A percentile compares a stretch with the other conserved stretches of the same genome.
These are phyloP conservation scores for Danio rerio DNA, from an alignment of 2,113 vertebrate species.

Conservation along the genomic window DNA sequence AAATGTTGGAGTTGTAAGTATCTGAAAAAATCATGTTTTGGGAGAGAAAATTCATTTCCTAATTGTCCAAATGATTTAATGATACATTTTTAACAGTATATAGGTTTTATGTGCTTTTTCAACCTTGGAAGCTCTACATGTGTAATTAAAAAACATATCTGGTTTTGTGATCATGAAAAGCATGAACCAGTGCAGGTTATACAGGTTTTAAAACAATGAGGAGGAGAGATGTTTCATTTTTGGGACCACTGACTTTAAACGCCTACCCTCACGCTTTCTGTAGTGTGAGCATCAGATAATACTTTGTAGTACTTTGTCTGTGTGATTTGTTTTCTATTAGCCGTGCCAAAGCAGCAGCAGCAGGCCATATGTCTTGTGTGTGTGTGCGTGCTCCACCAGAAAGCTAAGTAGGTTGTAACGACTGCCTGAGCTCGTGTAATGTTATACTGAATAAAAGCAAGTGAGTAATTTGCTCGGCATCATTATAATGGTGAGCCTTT, in stretches of 20 bases:
- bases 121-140: not conserved
- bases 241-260: not conserved
- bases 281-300: slow-evolving; percentile 5
- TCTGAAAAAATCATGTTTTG: too few species aligned
- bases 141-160: not conserved
- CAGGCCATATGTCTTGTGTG: slow-evolving; percentile 8
- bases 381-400: slow-evolving; percentile 11
- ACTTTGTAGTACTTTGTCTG: slow-evolving; percentile 5
- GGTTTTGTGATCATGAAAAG: not conserved
- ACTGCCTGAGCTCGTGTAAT: not conserved
- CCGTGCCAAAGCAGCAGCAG: slow-evolving; percentile 24
- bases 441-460: not conserved
- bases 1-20: too few species aligned
- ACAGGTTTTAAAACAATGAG: not conserved
- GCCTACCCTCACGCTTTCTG: slow-evolving; percentile 8
- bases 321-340: slow-evolving; percentile 32
- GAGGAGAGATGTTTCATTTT: not conserved
- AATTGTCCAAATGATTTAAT: too few species aligned
- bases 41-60: too few species aligned
- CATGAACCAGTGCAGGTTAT: not conserved
- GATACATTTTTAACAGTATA: too few species aligned
- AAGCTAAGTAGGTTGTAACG: not conserved
- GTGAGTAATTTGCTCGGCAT: not conserved
- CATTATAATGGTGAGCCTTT: not conserved
- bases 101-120: not conserved